Evolutionary conservation across 1,140 invertebrate species (phyloP).

Genomic region (Philaenus spumarius): DNA sequence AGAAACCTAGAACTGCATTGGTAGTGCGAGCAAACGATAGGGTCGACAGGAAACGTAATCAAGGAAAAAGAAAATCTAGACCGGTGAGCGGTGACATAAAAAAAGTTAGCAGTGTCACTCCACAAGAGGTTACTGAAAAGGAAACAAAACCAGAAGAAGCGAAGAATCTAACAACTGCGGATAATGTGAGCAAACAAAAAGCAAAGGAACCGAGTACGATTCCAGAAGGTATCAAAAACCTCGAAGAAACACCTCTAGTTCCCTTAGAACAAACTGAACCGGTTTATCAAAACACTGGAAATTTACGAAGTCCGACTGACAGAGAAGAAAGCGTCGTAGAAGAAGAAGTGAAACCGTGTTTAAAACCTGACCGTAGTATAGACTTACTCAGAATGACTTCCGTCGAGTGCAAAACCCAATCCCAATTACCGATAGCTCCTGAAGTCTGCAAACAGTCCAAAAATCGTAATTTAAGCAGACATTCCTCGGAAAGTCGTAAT

Average conservation of each 20-base stretch:
- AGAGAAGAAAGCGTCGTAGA: not conserved
- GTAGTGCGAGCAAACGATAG: slow-evolving; percentile 11
- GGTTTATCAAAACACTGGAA: slow-evolving; percentile 19
- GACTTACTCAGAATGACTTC: slow-evolving; percentile 31
- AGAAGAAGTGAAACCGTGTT: not conserved
- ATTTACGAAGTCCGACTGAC: no score
- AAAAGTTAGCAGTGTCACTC: no score
- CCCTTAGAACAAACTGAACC: slow-evolving; percentile 18
- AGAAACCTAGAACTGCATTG: slow-evolving; percentile 19
- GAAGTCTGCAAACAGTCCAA: slow-evolving; percentile 19
- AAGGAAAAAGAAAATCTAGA: slow-evolving; percentile 13
- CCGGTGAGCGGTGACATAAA: not conserved
- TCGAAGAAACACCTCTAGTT: not conserved
- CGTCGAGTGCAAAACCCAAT: slow-evolving; percentile 25
- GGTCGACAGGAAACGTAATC: slow-evolving; percentile 17
- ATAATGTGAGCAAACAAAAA: no score
- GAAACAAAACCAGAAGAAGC: no score
- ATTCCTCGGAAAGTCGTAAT: not conserved
- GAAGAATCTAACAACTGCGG: no score
- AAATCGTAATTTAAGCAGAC: not conserved
- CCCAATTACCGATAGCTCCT: slow-evolving; percentile 20
- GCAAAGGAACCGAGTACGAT: no score
- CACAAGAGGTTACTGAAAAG: no score
- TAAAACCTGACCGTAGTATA: slow-evolving; percentile 11
- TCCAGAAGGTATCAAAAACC: no score